phyloP scores from a whole-genome alignment of 2,888 invertebrate genomes.

The Troides helena region DNA sequence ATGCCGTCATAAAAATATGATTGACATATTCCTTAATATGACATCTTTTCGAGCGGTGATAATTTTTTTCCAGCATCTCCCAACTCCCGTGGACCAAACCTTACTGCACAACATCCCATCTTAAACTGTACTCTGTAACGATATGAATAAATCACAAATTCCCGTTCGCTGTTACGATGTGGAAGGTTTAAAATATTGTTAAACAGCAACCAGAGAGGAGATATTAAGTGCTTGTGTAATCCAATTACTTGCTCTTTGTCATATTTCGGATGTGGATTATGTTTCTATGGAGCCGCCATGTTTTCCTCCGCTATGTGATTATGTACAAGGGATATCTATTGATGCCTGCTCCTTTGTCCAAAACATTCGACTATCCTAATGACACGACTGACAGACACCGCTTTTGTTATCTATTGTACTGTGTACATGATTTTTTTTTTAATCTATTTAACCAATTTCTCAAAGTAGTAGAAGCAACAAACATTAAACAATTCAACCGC shows the following conservation, averaged over 20 bases:
- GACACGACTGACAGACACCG: conserved; percentile 52
- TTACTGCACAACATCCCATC: conserved; percentile 21
- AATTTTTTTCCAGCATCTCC: conserved; percentile 75
- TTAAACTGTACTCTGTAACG: conserved; percentile 1
- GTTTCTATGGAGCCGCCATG: conserved; percentile 71
- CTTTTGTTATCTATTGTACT: conserved; percentile 29
- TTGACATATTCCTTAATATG: conserved; percentile 80
- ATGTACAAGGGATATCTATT: conserved; percentile 69
- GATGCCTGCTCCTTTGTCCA: conserved; percentile 62
- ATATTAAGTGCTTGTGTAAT: conserved; percentile 76
- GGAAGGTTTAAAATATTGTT: conserved; percentile 46
- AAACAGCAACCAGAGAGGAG: conserved; percentile 61
- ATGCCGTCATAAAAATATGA: conserved; percentile 78
- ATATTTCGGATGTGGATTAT: conserved; percentile 77
- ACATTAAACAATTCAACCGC: neutral
- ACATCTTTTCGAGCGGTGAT: conserved; percentile 78
- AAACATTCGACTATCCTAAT: conserved; percentile 51
- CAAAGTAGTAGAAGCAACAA: neutral
- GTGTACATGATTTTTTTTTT: conserved; percentile 34
- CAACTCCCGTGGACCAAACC: conserved; percentile 40
- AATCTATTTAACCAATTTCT: neutral
- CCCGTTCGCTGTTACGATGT: fast-evolving
- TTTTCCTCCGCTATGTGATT: conserved; percentile 63
- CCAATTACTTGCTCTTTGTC: conserved; percentile 77
- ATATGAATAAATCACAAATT: conserved; percentile 33